Base-by-base conservation (phyloP, 2,888 invertebrate species). In the Rotaria socialis region DNA sequence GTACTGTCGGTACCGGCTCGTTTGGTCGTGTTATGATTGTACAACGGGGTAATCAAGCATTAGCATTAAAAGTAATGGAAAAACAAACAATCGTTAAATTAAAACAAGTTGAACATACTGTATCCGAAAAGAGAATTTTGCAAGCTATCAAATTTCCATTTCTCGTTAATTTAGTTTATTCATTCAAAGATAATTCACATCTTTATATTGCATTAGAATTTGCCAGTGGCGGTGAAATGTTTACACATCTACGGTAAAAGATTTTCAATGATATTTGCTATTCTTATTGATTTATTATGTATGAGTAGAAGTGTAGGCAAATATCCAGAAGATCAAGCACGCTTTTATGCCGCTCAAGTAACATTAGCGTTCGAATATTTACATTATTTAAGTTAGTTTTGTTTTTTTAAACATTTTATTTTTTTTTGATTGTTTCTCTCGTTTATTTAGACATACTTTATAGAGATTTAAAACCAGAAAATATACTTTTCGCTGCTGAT, bases 381-480 rank as follows among this genome's bases (percentile, higher is more conserved):
- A 84, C 86, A 86, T 55, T 86, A 55, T 85, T 84, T 86, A n/a
- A 85, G 58, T 60, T 10, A 11, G 43, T 47, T 47, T 8, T n/a
- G 3, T 24, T 80, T 43, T 80, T 50, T 50, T 1, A 50, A 11
- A 14, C 27, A 67, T 14, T 67, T 14, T 8, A 67, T 80, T 47
- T 24, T 0, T 11, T 4, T 80, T 5, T 24, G 7, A 27, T 27
- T 52, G 22, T 55, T 55, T 22, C 19, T 55, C 5, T 22, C 22
- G 1, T 11, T 27, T 8, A 10, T 60, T 91, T 92, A 88, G 92
- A 80, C 41, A 86, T 86, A 22, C 60, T 86, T n/a, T 86, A 86
- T 47, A 47, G 86, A n/a, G 86, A 87, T 84, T 56, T 87, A 24
- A 87, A 87, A 56, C 87, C 87, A 19, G 87, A 87, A 74, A 87